Evolutionary conservation across 2,888 invertebrate genomes (phyloP).

Genomic region (Ernsta delagoae): DNA sequence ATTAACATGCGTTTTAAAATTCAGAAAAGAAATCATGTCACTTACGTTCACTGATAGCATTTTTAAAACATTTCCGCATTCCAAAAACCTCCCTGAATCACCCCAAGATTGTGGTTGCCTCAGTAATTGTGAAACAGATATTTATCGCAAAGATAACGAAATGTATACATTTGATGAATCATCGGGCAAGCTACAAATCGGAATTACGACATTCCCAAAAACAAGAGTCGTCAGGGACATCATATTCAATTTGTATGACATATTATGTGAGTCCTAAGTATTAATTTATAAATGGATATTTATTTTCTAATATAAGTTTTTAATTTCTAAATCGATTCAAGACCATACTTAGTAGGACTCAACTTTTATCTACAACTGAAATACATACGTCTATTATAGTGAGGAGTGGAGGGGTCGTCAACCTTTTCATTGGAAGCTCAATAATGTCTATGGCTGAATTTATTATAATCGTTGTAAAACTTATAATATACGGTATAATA

Average conservation of each 20-base stretch:
- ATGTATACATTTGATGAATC: slow-evolving; percentile 50
- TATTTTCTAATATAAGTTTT: too few relatives aligned
- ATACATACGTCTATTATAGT: slow-evolving; percentile 56
- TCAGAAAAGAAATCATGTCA: slow-evolving; percentile 63
- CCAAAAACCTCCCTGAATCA: slow-evolving; percentile 55
- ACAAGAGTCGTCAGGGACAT: slow-evolving; percentile 88
- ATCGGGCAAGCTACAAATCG: slow-evolving; percentile 64
- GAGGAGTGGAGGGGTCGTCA: slow-evolving; percentile 68
- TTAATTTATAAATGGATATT: background rate
- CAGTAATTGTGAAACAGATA: slow-evolving; percentile 66
- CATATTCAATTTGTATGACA: slow-evolving; percentile 88
- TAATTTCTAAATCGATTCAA: too few relatives aligned
- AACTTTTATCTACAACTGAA: too few relatives aligned
- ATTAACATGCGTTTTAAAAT: slow-evolving; percentile 62
- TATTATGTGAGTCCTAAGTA: slow-evolving; percentile 84
- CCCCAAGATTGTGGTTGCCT: slow-evolving; percentile 68
- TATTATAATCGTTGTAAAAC: slow-evolving; percentile 53
- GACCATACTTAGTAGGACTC: too few relatives aligned
- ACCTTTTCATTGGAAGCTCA: slow-evolving; percentile 72
- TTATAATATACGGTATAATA: slow-evolving; percentile 39
- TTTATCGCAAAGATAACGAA: slow-evolving; percentile 65
- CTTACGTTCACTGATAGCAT: slow-evolving; percentile 58
- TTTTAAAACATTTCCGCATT: slow-evolving; percentile 46
- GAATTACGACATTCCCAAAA: slow-evolving; percentile 88
- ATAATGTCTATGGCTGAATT: slow-evolving; percentile 71